Base-by-base conservation (phyloP, 2,797 vertebrate species). In the Galago senegalensis region DNA sequence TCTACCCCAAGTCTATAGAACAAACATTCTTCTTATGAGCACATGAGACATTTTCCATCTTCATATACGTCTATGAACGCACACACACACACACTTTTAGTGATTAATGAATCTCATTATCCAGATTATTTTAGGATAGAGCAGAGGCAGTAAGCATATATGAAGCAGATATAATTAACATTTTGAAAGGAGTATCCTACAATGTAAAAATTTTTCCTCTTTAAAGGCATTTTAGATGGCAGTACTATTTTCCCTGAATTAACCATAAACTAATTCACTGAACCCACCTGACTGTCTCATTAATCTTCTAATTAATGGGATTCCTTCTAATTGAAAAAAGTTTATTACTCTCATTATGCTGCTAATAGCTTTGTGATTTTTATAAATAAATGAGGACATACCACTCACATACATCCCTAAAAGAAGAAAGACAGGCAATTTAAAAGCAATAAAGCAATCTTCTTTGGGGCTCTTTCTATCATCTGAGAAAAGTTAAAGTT, bases 401-500 rank as follows among this genome's bases (percentile, higher is more conserved):
- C 21, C 13, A 80, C 25, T 67, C 53, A 56, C 29, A 70, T 1
- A 27, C 18, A 67, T 73, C 72, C 14, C 83, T 83, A 7, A n/a
- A 73, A 90, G 49, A 92, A 92, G 72, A 82, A 79, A 93, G 17
- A 11, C 31, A 31, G 13, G 20, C 6, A 49, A 12, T 60, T 93
- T 84, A 77, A 95, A 95, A 72, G 40, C 67, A 82, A 49, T 69
- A 2, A 86, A 20, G 17, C 14, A 2, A 4, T 80, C 18, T 77
- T 82, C 29, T 83, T 82, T 73, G 84, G 37, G 60, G 80, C 14
- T 70, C 58, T 83, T 87, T 76, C 76, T 67, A 73, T 88, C 72
- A 90, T 75, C 46, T 60, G n/a, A 93, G 58, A 67, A 86, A 72
- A 96, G 91, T 46, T 81, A n/a, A 79, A 92, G 60, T 89, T 96